A percentile compares a stretch with the other conserved stretches of the same genome.
Evolutionary conservation across 2,888 invertebrate species (phyloP).

Genomic region (Phortica magna): DNA sequence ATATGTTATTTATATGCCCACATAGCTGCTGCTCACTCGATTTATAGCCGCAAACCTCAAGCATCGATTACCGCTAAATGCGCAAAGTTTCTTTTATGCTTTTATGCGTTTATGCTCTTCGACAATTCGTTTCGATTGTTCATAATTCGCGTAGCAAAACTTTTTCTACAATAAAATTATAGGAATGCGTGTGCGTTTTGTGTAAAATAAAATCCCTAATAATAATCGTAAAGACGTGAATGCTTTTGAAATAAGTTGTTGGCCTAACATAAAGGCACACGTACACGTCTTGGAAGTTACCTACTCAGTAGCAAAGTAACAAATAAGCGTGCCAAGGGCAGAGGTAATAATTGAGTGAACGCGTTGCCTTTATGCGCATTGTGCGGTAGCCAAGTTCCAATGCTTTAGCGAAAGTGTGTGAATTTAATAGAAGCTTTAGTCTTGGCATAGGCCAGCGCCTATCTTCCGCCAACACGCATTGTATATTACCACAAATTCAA

Average conservation of each 20-base stretch:
- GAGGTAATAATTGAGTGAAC: background rate
- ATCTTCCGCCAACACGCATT: background rate
- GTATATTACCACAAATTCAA: background rate
- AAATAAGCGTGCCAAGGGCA: background rate
- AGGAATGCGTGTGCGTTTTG: background rate
- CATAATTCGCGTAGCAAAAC: slow-evolving; percentile 27
- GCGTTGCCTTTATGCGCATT: too few relatives aligned
- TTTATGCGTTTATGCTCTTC: background rate
- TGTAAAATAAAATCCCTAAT: slow-evolving; percentile 21
- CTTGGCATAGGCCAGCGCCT: too few relatives aligned
- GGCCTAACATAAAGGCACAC: background rate
- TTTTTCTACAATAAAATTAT: slow-evolving; percentile 25
- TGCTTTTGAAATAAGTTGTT: slow-evolving; percentile 9
- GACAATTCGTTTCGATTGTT: slow-evolving; percentile 19
- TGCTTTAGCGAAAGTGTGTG: too few relatives aligned
- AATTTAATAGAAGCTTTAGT: too few relatives aligned
- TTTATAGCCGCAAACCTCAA: slow-evolving; percentile 28
- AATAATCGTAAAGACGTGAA: slow-evolving; percentile 18
- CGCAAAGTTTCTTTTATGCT: slow-evolving; percentile 1
- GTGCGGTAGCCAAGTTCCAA: too few relatives aligned
- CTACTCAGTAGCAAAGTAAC: background rate
- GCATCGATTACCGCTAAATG: slow-evolving; percentile 27
- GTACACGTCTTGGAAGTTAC: background rate
- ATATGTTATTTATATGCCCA: slow-evolving; percentile 22
- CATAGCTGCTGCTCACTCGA: background rate